Base-by-base conservation (phyloP, 2,113 vertebrate species). In the Thomomys bottae region DNA sequence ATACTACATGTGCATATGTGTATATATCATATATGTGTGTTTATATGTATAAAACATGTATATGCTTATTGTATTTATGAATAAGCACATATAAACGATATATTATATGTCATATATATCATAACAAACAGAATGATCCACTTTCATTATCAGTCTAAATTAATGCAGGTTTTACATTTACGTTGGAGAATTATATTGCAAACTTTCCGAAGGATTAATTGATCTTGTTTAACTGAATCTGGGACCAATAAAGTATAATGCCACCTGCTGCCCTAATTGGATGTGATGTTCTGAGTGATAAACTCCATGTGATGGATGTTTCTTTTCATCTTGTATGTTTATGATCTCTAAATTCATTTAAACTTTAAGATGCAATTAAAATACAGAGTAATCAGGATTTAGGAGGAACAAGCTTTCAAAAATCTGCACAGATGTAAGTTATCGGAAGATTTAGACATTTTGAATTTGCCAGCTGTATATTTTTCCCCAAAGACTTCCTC, bases 151-250 rank as follows among this genome's bases (percentile, higher is more conserved):
- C 92, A 81, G 71, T 76, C 87, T 91, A 82, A 92, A 40, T 94
- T 84, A 54, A 15, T 54, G 3, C 49, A 54, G 49, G 49, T 4
- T 54, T 54, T 57, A 67, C 20, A 61, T 42, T 71, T 95, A 91
- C 82, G 92, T 91, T 91, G 42, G 30, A 97, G 42, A 93, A 64
- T 26, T 68, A 75, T 84, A 79, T 70, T 0, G 0, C 84, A 93
- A 92, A 82, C 92, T 92, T 90, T 91, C 90, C 71, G 54, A 88
- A 92, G 84, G 85, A 97, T 96, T 94, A 92, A 90, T 96, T 96
- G 84, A 94, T 88, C 89, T 72, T 70, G 93, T 96, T 93, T 95
- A 95, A 92, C 83, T 96, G 82, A 96, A 92, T 97, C 88, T 63
- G 73, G 94, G 40, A 91, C 82, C 70, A 91, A 87, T 96, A 95